A percentile compares a stretch with the other conserved stretches of the same genome.
These are phyloP conservation scores for Ryuthela nishihirai DNA, from an alignment of 2,888 invertebrate genomes.

Conservation along the genomic window DNA sequence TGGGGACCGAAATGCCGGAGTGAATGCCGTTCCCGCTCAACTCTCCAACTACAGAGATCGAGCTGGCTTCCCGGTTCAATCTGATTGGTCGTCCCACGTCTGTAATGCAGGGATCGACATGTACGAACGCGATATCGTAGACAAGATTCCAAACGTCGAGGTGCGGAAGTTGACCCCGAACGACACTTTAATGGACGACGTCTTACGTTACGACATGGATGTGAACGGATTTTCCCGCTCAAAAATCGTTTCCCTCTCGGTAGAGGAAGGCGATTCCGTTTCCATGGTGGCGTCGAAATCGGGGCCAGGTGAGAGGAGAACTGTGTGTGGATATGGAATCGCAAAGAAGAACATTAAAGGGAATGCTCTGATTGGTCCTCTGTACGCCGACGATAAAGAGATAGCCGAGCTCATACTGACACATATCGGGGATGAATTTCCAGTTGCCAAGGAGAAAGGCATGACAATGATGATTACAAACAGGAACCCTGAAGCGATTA, in stretches of 20 bases:
- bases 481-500: constrained; percentile 30
- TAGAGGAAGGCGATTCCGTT: constrained; percentile 5
- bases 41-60: constrained; percentile 38
- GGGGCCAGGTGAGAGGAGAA: not conserved
- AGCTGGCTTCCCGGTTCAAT: constrained; percentile 19
- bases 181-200: not conserved
- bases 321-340: constrained; percentile 22
- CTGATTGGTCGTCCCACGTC: constrained; percentile 8
- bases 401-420: constrained; percentile 14
- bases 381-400: constrained; percentile 16
- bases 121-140: not conserved
- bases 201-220: constrained; percentile 14
- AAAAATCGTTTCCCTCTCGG: constrained; percentile 3
- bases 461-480: constrained; percentile 34
- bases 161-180: not conserved
- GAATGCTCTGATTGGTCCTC: constrained; percentile 13
- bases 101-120: not conserved
- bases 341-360: constrained; percentile 26
- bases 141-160: not conserved
- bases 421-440: constrained; percentile 19
- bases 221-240: constrained; percentile 13
- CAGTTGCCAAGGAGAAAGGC: constrained; percentile 6
- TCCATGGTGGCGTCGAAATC: constrained; percentile 18
- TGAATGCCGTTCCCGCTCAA: constrained; percentile 41
- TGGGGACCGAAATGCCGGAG: constrained; percentile 40